Percentiles rank a stretch among this genome's conserved stretches.
phyloP scores from a whole-genome alignment of 2,797 vertebrate genomes.

The Vireo griseus region DNA sequence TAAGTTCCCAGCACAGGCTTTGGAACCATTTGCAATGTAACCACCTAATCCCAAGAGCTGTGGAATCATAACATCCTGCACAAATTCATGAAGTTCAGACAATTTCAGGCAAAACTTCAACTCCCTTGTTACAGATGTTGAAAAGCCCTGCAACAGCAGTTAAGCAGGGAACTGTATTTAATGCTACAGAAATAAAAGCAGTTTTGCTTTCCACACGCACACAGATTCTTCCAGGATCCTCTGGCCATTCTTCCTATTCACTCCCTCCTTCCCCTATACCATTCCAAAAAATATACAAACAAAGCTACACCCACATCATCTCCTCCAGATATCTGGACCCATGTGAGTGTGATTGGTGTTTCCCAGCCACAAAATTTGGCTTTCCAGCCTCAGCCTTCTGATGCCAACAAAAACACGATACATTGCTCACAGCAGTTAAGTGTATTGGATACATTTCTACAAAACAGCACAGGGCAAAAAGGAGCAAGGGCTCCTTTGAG shows the following conservation, averaged over 20 bases:
- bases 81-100: not conserved
- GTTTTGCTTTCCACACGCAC: not conserved
- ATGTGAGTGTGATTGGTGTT: not conserved
- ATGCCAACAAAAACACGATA: slow-evolving; percentile 25
- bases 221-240: not conserved
- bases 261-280: not conserved
- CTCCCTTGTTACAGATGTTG: not conserved
- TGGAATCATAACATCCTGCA: not conserved
- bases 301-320: slow-evolving; percentile 14
- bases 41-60: not conserved
- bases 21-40: not conserved
- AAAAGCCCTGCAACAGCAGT: not conserved
- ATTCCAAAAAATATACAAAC: slow-evolving; percentile 6
- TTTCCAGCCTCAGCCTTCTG: not conserved
- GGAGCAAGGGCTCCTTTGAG: not conserved
- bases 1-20: not conserved
- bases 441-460: not conserved
- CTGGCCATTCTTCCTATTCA: not conserved
- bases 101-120: not conserved
- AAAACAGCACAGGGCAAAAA: not conserved
- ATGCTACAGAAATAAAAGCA: not conserved
- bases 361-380: not conserved
- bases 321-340: not conserved
- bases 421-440: not conserved
- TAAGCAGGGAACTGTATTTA: not conserved